These are phyloP conservation scores for cat (Felis catus) DNA, from an alignment of 2,113 vertebrate species.

Conservation along the genomic window DNA sequence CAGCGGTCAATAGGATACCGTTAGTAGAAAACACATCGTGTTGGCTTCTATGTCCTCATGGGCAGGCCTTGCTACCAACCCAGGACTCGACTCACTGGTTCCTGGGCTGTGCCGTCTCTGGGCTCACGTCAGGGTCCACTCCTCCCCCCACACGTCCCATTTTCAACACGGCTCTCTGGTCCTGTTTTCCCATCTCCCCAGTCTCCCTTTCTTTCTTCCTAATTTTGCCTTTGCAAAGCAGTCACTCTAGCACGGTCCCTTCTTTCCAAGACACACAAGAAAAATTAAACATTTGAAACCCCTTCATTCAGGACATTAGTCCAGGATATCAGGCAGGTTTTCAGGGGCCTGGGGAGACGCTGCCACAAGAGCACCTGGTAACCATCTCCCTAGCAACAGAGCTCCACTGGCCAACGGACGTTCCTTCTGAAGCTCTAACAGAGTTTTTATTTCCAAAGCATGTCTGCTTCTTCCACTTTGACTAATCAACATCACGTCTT, in stretches of 20 bases:
- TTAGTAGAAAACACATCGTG: neutral
- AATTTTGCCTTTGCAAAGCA: constrained; percentile 2
- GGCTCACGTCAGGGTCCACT: neutral
- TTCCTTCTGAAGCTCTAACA: constrained; percentile 57
- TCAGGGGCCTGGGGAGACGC: constrained; percentile 13
- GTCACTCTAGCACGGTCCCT: neutral
- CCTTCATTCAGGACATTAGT: constrained; percentile 36
- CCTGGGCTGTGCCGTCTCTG: neutral
- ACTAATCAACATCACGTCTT: constrained; percentile 59
- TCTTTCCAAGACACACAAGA: neutral
- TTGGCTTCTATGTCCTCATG: neutral
- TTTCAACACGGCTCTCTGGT: constrained; percentile 46
- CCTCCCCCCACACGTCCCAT: neutral
- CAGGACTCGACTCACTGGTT: neutral
- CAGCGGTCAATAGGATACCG: neutral
- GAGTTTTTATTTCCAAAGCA: constrained; percentile 71
- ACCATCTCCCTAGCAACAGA: constrained; percentile 73
- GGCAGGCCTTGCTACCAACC: neutral
- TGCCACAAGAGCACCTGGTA: constrained; percentile 62
- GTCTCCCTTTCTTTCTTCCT: constrained; percentile 47
- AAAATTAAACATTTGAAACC: constrained; percentile 68
- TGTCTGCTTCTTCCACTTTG: constrained; percentile 72
- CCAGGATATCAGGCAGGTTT: constrained; percentile 65
- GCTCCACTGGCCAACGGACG: constrained; percentile 8
- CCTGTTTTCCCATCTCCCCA: neutral